These are phyloP conservation scores for Plotosus lineatus DNA, from an alignment of 2,113 vertebrate species.

Conservation along the genomic window DNA sequence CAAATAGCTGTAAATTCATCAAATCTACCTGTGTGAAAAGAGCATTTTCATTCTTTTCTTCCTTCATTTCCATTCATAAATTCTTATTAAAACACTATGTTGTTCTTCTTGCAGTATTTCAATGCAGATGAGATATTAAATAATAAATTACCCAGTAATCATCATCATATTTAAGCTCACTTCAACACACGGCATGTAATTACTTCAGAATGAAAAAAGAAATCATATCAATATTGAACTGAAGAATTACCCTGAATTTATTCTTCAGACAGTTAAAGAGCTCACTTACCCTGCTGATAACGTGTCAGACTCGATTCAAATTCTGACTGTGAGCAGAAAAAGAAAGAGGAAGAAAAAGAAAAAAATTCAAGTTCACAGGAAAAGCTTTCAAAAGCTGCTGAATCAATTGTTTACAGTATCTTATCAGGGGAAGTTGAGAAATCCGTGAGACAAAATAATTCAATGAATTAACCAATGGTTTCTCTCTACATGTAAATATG, in stretches of 20 bases:
- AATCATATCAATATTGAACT: background rate
- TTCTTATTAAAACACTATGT: background rate
- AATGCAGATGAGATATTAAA: background rate
- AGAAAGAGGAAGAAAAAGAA: background rate
- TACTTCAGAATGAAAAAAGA: background rate
- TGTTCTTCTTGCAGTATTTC: background rate
- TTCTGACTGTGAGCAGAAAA: background rate
- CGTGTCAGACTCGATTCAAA: background rate
- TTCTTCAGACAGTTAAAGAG: background rate
- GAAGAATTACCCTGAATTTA: background rate
- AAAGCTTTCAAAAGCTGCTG: background rate
- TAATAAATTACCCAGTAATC: background rate
- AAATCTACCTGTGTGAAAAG: background rate
- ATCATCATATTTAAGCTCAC: background rate
- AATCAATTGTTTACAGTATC: background rate
- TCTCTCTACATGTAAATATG: background rate
- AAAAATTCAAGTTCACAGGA: conserved; percentile 10
- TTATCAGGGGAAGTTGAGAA: background rate
- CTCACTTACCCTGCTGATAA: conserved; percentile 4
- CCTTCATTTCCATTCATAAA: background rate
- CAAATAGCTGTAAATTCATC: too few species aligned
- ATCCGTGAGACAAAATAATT: background rate
- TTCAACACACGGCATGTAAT: too few species aligned
- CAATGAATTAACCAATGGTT: background rate
- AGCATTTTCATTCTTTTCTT: background rate